phyloP scores from a whole-genome alignment of 2,888 invertebrate species.

The Hirtodrosophila cameraria region DNA sequence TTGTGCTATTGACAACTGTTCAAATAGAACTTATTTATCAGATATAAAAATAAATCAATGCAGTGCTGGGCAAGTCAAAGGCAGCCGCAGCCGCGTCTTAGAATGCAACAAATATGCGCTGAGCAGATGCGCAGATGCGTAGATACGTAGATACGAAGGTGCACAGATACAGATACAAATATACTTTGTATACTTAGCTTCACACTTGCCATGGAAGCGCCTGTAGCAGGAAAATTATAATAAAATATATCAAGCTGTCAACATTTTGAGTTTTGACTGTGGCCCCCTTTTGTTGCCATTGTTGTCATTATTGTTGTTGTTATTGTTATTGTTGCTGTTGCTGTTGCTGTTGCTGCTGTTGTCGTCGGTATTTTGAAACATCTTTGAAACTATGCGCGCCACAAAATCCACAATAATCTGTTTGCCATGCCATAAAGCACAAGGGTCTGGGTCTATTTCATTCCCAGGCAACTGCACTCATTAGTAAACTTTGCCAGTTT shows the following conservation, averaged over 20 bases:
- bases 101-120: conserved; percentile 46
- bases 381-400: conserved; percentile 71
- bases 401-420: conserved; percentile 76
- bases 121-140: conserved; percentile 15
- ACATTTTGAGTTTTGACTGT: conserved; percentile 65
- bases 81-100: conserved; percentile 29
- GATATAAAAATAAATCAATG: conserved; percentile 75
- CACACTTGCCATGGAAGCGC: conserved; percentile 41
- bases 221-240: conserved; percentile 67
- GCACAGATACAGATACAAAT: conserved; percentile 16
- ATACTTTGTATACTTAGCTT: conserved; percentile 34
- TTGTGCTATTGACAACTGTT: conserved; percentile 64
- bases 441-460: conserved; percentile 28
- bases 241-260: conserved; percentile 80
- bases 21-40: conserved; percentile 64
- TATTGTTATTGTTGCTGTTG: conserved; percentile 18
- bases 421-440: conserved; percentile 60
- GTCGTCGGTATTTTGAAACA: conserved; percentile 75
- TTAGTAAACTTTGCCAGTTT: conserved; percentile 61
- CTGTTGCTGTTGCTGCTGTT: conserved; percentile 32
- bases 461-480: conserved; percentile 47
- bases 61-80: conserved; percentile 19
- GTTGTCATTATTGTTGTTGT: conserved; percentile 33
- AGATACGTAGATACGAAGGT: conserved; percentile 26
- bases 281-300: conserved; percentile 65